phyloP scores from a whole-genome alignment of 2,797 vertebrate species.

The Sparidentex hasta region DNA sequence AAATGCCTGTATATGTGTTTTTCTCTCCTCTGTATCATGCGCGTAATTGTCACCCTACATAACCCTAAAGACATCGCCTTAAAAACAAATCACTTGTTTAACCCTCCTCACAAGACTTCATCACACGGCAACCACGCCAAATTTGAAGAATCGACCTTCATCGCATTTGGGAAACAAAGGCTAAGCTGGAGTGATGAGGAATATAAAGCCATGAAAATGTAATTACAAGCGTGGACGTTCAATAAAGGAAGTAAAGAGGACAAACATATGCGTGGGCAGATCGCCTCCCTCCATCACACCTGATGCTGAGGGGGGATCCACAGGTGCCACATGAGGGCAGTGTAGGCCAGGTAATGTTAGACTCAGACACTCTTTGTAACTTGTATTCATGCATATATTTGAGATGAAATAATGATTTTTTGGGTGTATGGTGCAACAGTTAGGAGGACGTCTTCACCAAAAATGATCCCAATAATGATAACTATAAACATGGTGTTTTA shows the following conservation, averaged over 20 bases:
- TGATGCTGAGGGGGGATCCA: slow-evolving; percentile 12
- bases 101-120: neutral
- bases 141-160: neutral
- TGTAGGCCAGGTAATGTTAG: slow-evolving; percentile 50
- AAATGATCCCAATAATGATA: too few species aligned
- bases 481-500: too few species aligned
- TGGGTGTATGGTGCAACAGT: too few species aligned
- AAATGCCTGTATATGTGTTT: neutral
- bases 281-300: neutral
- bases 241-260: neutral
- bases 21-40: too few species aligned
- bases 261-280: neutral
- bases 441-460: too few species aligned
- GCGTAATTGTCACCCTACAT: neutral
- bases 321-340: slow-evolving; percentile 76
- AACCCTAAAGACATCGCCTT: neutral
- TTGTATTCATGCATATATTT: too few species aligned
- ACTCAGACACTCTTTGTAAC: too few species aligned
- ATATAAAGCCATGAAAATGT: neutral
- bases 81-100: neutral
- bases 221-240: neutral
- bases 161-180: neutral
- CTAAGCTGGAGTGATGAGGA: too few species aligned
- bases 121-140: neutral
- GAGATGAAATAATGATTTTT: too few species aligned